Conservation (phyloP, 2,113 vertebrate species). For the Brachirus orientalis region DNA sequence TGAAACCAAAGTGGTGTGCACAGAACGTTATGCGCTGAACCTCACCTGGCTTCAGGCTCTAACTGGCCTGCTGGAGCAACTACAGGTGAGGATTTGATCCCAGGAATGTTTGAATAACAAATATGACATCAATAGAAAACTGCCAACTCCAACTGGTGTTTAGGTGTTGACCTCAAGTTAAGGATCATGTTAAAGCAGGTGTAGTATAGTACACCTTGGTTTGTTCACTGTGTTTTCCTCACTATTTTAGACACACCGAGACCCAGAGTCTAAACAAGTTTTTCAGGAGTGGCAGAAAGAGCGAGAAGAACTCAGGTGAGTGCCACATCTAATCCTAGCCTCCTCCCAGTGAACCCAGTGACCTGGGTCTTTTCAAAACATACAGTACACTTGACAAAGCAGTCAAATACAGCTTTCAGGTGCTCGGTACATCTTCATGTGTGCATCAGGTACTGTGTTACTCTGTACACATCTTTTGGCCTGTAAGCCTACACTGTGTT, state of each 20-base stretch:
- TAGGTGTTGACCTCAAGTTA: not conserved
- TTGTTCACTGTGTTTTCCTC: not conserved
- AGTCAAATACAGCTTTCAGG: too few species aligned
- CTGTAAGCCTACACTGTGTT: too few species aligned
- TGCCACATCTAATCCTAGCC: not conserved
- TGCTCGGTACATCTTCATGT: too few species aligned
- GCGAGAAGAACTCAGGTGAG: constrained; percentile 85
- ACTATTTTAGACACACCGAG: constrained; percentile 78
- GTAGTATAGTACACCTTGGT: not conserved
- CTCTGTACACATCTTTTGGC: too few species aligned
- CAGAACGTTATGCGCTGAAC: constrained; percentile 81
- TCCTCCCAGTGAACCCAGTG: not conserved
- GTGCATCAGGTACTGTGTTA: too few species aligned
- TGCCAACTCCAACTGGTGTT: too few species aligned
- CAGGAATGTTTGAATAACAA: not conserved
- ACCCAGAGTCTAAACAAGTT: constrained; percentile 79
- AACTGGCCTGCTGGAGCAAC: constrained; percentile 85
- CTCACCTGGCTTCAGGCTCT: constrained; percentile 90
- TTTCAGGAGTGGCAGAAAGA: constrained; percentile 87
- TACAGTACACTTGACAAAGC: too few species aligned
- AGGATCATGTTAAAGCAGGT: not conserved
- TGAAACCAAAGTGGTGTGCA: constrained; percentile 87
- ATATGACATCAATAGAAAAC: not conserved
- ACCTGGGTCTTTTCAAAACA: too few species aligned
- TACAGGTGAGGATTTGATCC: constrained; percentile 80